phyloP scores from a whole-genome alignment of 1,140 invertebrate genomes.

The Panagrolaimus sp. region DNA sequence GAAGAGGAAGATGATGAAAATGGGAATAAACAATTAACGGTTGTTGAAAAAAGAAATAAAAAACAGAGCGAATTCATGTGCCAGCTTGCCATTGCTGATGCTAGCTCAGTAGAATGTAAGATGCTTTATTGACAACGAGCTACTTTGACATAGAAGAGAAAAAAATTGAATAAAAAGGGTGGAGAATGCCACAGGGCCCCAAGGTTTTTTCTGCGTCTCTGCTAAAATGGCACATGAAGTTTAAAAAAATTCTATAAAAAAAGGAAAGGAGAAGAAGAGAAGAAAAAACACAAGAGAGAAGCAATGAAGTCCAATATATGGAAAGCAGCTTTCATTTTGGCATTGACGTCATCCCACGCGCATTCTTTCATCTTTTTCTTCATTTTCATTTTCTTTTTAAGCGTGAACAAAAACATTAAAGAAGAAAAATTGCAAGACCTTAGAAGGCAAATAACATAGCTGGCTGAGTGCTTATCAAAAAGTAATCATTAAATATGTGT shows the following conservation, averaged over 20 bases:
- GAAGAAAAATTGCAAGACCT: too few species aligned
- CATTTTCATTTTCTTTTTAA: too few species aligned
- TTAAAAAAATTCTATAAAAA: not conserved
- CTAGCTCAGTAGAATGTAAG: not conserved
- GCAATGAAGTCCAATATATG: not conserved
- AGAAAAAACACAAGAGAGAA: not conserved
- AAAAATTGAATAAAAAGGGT: not conserved
- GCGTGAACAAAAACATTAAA: too few species aligned
- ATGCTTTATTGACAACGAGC: not conserved
- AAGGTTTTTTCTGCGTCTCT: conserved; percentile 9
- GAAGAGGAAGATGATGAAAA: conserved; percentile 15
- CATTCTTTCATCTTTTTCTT: too few species aligned
- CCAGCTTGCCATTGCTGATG: conserved; percentile 10
- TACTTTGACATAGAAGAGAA: not conserved
- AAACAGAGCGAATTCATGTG: not conserved
- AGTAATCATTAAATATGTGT: too few species aligned
- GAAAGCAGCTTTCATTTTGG: not conserved
- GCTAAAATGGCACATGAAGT: not conserved
- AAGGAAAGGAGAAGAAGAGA: not conserved
- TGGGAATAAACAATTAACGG: conserved; percentile 8
- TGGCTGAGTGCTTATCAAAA: too few species aligned
- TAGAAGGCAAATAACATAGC: too few species aligned
- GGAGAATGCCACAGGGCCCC: not conserved
- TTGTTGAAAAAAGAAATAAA: not conserved
- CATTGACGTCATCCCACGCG: conserved; percentile 12